Base-by-base conservation (phyloP, 1,140 invertebrate genomes). In the Maconellicoccus hirsutus region DNA sequence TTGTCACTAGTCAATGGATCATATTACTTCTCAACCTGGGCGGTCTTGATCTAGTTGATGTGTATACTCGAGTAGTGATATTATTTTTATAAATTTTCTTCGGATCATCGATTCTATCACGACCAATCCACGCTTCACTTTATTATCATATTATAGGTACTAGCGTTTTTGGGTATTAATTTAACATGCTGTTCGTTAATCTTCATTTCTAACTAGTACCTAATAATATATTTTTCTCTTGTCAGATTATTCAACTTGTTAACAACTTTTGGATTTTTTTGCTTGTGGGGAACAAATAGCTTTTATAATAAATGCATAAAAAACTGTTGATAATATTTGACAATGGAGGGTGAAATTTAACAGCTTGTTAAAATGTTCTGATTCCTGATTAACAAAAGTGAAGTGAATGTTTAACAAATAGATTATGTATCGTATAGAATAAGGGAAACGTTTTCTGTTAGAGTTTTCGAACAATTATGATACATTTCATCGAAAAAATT, bases 31-130 rank as follows among this genome's bases (percentile, higher is more conserved):
- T 66, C 61, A 66, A 66, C 61, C 25, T 66, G 61, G 61, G 61
- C 61, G 61, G 61, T 66, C 61, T 66, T 23, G 22, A 66, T 66
- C 21, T 16, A 66, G 61, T 66, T 66, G 61, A 66, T 22, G 61
- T 66, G 61, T 66, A 66, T 8, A 26, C 19, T 25, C 61, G 10
- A 6, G 61, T 66, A 26, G 10, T 66, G 61, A 66, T 66, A 66
- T 66, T 66, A 66, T 66, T 66, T 66, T 66, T 66, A 66, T 66
- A 14, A 66, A 66, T 66, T 66, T 66, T 66, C 25, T 66, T 66
- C 61, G 61, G 61, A 66, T 66, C 61, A 66, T 66, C 61, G 61
- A 16, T 66, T 66, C 61, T 66, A 66, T 66, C 61, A 66, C 61
- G 61, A 66, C 21, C 61, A 25, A 66, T 66, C 61, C 61, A 66